phyloP scores from a whole-genome alignment of 2,113 vertebrate genomes.

The Stegastes partitus region DNA sequence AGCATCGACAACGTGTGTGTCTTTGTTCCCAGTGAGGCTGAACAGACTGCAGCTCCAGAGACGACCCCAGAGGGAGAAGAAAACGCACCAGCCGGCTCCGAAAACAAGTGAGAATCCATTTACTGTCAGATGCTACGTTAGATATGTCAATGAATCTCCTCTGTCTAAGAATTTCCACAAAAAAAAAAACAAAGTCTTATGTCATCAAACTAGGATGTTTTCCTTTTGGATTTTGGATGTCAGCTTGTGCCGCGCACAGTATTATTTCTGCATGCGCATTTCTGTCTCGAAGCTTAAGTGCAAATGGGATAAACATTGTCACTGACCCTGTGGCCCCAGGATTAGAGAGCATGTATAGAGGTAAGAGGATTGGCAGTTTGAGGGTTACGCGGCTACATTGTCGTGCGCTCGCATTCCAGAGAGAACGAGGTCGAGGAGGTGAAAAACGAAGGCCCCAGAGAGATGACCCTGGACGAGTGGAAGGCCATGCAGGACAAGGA shows the following conservation, averaged over 20 bases:
- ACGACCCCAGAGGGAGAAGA: conserved; percentile 95
- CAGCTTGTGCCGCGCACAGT: not conserved
- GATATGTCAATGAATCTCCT: not conserved
- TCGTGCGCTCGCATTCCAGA: conserved; percentile 74
- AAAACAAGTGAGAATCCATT: conserved; percentile 93
- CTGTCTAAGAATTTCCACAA: not conserved
- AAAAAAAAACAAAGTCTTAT: not conserved
- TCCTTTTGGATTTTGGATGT: not conserved
- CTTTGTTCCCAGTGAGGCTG: conserved; percentile 89
- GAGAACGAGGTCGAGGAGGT: conserved; percentile 98
- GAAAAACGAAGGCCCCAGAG: conserved; percentile 96
- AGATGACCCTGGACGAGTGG: conserved; percentile 99
- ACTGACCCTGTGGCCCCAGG: conserved; percentile 36
- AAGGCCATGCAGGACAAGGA: conserved; percentile 99
- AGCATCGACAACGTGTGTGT: conserved; percentile 39
- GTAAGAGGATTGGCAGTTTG: conserved; percentile 40
- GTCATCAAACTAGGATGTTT: not conserved
- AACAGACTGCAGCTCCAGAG: conserved; percentile 93
- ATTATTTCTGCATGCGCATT: not conserved
- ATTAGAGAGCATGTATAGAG: conserved; percentile 45
- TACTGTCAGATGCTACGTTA: not conserved
- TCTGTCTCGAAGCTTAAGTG: conserved; percentile 21
- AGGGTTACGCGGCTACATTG: not conserved
- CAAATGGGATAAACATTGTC: conserved; percentile 45
- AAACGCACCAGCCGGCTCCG: conserved; percentile 92